phyloP scores from a whole-genome alignment of 2,797 vertebrate species.

The Xenentodon cancila region DNA sequence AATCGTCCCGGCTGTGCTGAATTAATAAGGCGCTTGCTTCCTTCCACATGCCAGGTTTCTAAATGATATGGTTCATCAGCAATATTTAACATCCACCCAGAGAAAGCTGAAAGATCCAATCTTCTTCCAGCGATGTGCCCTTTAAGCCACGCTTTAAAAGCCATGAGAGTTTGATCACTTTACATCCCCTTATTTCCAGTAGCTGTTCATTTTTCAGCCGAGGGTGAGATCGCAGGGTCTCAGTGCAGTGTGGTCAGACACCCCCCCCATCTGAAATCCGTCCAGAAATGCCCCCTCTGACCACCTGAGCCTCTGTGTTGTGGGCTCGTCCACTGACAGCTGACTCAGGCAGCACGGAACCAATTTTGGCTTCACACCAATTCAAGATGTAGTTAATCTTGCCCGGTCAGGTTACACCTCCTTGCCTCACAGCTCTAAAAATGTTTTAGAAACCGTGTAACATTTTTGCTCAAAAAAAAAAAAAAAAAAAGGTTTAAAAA shows the following conservation, averaged over 20 bases:
- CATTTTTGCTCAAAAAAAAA: not conserved
- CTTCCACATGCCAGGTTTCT: conserved; percentile 56
- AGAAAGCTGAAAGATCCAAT: conserved; percentile 11
- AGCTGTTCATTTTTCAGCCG: conserved; percentile 20
- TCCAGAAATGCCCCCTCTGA: conserved; percentile 31
- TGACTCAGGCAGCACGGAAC: conserved; percentile 47
- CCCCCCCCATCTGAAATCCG: conserved; percentile 26
- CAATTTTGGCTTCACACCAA: conserved; percentile 67
- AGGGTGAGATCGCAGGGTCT: conserved; percentile 18
- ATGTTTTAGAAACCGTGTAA: conserved; percentile 2
- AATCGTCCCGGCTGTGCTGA: conserved; percentile 54
- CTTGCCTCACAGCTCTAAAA: conserved; percentile 42
- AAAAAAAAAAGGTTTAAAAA: not conserved
- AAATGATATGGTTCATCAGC: conserved; percentile 53
- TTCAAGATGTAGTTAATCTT: conserved; percentile 54
- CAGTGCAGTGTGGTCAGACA: conserved; percentile 23
- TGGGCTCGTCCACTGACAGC: conserved; percentile 28
- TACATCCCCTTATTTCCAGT: conserved; percentile 18
- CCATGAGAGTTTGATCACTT: conserved; percentile 15
- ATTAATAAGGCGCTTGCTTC: conserved; percentile 60
- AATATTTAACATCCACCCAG: conserved; percentile 8
- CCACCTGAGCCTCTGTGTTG: conserved; percentile 64
- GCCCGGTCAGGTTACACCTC: conserved; percentile 46
- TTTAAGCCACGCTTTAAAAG: conserved; percentile 11
- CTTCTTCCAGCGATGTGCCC: not conserved